Percentiles rank a stretch among this genome's conserved stretches.
These are phyloP conservation scores for Drosophila histrio DNA, from an alignment of 2,888 invertebrate species.

Conservation along the genomic window DNA sequence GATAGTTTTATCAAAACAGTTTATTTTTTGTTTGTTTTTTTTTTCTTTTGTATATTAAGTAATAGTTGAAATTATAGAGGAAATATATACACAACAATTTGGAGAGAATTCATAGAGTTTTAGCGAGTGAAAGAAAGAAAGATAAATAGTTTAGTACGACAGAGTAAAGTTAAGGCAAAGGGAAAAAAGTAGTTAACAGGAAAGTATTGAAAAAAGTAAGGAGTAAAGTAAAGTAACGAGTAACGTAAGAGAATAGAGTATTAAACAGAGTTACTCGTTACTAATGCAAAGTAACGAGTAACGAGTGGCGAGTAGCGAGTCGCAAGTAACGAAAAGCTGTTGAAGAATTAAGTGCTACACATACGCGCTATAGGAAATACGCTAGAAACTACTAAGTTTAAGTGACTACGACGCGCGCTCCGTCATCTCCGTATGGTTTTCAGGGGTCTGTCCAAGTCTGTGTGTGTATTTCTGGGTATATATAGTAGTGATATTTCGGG, in stretches of 20 bases:
- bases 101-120: conserved; percentile 19
- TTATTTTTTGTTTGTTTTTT: conserved; percentile 28
- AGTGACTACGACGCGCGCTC: conserved; percentile 74
- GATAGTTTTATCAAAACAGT: conserved; percentile 32
- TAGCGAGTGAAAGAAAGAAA: neutral
- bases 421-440: conserved; percentile 3
- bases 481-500: too few relatives aligned
- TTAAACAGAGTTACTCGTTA: neutral
- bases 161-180: neutral
- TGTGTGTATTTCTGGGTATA: conserved; percentile 18
- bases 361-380: conserved; percentile 67
- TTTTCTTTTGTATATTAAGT: conserved; percentile 40
- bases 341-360: conserved; percentile 39
- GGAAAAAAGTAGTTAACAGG: neutral
- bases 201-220: neutral
- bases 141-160: neutral
- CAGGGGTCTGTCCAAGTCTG: conserved; percentile 17
- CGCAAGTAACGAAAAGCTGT: neutral
- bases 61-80: conserved; percentile 25
- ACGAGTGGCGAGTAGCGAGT: conserved; percentile 7
- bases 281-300: neutral
- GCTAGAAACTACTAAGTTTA: conserved; percentile 70
- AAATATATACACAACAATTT: conserved; percentile 68
- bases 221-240: neutral
- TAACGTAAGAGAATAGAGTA: neutral